phyloP scores from a whole-genome alignment of 1,140 invertebrate genomes.

The Penaeus vannamei region DNA sequence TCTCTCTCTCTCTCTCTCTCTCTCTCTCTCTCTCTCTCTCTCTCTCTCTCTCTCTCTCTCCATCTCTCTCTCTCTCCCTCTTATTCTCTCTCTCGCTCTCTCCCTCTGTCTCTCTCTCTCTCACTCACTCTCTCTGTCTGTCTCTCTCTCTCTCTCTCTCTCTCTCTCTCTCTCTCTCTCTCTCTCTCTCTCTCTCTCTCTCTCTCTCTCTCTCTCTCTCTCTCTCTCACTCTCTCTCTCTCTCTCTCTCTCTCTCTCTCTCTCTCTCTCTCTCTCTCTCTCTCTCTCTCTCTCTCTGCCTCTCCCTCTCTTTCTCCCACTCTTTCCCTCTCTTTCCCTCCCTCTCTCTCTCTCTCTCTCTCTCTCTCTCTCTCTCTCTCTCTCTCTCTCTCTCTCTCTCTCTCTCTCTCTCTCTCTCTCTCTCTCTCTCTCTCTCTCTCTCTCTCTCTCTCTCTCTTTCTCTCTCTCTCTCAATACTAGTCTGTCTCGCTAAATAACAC shows the following conservation, averaged over 20 bases:
- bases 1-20: background rate
- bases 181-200: slow-evolving; percentile 3
- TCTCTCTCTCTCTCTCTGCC: background rate
- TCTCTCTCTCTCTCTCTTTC: background rate
- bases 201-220: slow-evolving; percentile 11
- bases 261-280: background rate
- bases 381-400: background rate
- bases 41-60: too few species aligned
- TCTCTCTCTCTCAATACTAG: background rate
- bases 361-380: background rate
- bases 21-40: background rate
- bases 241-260: too few species aligned
- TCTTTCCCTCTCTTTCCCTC: background rate
- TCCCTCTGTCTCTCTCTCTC: too few species aligned
- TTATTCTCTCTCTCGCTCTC: too few species aligned
- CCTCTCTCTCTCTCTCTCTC: background rate
- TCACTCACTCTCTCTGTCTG: too few species aligned
- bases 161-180: slow-evolving; percentile 4
- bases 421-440: background rate
- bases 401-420: background rate
- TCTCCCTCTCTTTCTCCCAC: background rate
- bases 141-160: slow-evolving; percentile 1
- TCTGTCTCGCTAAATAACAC: background rate
- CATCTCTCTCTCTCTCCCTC: too few species aligned
- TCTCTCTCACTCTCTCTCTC: slow-evolving; percentile 6